Conservation (phyloP, 1,140 invertebrate genomes). For the Zaprionus kolodkinae region DNA sequence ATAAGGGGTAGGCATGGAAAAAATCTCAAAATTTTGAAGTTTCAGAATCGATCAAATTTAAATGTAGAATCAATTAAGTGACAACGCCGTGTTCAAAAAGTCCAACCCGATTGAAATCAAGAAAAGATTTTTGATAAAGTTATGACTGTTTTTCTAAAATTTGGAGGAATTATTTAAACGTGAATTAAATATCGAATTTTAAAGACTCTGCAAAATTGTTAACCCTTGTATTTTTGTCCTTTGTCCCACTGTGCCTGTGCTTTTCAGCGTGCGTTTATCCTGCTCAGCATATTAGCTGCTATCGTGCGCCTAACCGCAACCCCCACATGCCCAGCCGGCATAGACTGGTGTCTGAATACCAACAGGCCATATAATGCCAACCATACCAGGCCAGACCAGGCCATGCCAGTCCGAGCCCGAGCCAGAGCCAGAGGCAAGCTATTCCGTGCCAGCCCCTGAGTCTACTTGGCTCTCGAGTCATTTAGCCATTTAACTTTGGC, state of each 20-base stretch:
- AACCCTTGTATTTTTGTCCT: background rate
- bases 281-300: constrained; percentile 80
- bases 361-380: background rate
- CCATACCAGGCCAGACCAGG: background rate
- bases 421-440: too few species aligned
- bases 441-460: constrained; percentile 19
- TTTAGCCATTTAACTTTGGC: constrained; percentile 84
- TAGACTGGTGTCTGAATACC: constrained; percentile 29
- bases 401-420: background rate
- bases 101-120: too few species aligned
- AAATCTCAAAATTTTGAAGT: too few species aligned
- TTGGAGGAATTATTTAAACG: too few species aligned
- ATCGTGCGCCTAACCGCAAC: constrained; percentile 77
- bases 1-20: too few species aligned
- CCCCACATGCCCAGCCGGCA: constrained; percentile 42
- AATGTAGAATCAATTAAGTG: too few species aligned
- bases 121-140: too few species aligned
- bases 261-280: constrained; percentile 54
- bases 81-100: too few species aligned
- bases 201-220: background rate
- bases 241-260: constrained; percentile 43
- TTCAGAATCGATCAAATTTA: too few species aligned
- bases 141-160: too few species aligned
- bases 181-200: too few species aligned
- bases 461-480: constrained; percentile 76